phyloP scores from a whole-genome alignment of 2,888 invertebrate genomes.

The Trachelus stipa region DNA sequence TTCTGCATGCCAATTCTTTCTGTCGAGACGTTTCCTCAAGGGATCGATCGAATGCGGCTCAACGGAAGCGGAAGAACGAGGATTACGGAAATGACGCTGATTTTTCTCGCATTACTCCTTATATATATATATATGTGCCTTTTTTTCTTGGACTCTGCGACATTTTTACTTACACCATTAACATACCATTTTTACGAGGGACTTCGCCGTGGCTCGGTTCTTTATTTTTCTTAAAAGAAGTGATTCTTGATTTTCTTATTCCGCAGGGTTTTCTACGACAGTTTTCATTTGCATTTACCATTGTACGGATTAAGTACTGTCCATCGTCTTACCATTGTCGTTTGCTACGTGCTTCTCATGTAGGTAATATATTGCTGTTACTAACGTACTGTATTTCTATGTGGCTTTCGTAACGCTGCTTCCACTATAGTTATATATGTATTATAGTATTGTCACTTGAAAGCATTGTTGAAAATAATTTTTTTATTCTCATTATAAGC shows the following conservation, averaged over 20 bases:
- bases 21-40: background rate
- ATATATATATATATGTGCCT: background rate
- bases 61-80: background rate
- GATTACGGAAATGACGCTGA: background rate
- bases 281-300: background rate
- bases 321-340: background rate
- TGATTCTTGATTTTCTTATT: background rate
- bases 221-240: background rate
- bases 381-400: background rate
- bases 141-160: background rate
- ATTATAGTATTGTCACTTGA: background rate
- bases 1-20: conserved; percentile 3
- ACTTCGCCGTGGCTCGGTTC: background rate
- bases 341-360: background rate
- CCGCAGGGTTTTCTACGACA: background rate
- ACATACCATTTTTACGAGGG: background rate
- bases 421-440: background rate
- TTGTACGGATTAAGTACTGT: background rate
- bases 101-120: background rate
- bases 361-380: background rate
- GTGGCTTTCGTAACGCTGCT: background rate
- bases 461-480: background rate
- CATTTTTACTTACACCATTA: background rate
- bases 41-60: background rate
- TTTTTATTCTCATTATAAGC: background rate